Evolutionary conservation across 2,113 vertebrate genomes (phyloP).

Genomic region (Pyrgilauda ruficollis): DNA sequence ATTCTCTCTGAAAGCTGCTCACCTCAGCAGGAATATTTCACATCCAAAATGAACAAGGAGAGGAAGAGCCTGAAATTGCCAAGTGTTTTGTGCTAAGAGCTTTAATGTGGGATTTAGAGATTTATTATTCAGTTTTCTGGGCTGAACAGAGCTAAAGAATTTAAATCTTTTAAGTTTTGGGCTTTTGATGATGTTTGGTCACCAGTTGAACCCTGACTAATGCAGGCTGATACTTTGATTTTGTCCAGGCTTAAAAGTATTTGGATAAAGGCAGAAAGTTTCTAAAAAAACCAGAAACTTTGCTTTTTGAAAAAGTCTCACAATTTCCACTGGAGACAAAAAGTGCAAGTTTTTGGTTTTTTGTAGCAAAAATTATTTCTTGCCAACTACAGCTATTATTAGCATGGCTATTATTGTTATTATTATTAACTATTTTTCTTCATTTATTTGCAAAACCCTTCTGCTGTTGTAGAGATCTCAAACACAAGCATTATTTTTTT

Average conservation of each 20-base stretch:
- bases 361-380: background rate
- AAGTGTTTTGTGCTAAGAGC: background rate
- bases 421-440: background rate
- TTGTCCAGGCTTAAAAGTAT: background rate
- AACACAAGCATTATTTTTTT: background rate
- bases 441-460: background rate
- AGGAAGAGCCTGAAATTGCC: background rate
- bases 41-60: background rate
- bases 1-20: background rate
- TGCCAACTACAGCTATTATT: background rate
- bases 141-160: background rate
- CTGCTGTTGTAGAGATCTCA: background rate
- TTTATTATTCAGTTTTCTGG: background rate
- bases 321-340: background rate
- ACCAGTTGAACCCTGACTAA: background rate
- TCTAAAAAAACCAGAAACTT: background rate
- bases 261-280: background rate
- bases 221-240: background rate
- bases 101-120: background rate
- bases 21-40: background rate
- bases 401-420: background rate
- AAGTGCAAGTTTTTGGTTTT: background rate
- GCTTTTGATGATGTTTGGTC: background rate
- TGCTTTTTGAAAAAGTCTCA: background rate
- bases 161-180: background rate